phyloP scores from a whole-genome alignment of 2,797 vertebrate species.

The Sebastes hubbsi region DNA sequence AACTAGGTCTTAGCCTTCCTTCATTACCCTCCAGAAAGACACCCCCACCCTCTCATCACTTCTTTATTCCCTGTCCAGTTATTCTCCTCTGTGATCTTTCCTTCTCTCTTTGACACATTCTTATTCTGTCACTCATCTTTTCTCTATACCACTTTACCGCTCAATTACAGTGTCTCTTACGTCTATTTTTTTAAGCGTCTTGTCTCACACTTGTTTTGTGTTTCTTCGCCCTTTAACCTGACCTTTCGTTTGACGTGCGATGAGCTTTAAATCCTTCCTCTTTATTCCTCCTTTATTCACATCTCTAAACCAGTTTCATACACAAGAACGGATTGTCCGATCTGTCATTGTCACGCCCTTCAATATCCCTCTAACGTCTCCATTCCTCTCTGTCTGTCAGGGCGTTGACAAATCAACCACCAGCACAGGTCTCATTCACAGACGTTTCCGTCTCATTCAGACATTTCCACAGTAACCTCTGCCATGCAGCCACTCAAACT shows the following conservation, averaged over 20 bases:
- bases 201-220: background rate
- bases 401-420: conserved; percentile 52
- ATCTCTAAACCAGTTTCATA: conserved; percentile 22
- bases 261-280: conserved; percentile 6
- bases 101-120: conserved; percentile 42
- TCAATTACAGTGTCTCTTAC: conserved; percentile 29
- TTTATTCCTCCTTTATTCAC: conserved; percentile 23
- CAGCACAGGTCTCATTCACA: conserved; percentile 32
- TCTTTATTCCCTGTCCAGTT: conserved; percentile 30
- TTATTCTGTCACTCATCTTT: conserved; percentile 43
- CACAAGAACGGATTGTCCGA: conserved; percentile 19
- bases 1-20: conserved; percentile 62
- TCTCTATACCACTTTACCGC: conserved; percentile 22
- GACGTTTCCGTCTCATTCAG: conserved; percentile 35
- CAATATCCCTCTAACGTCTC: conserved; percentile 36
- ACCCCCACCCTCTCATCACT: conserved; percentile 38
- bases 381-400: conserved; percentile 48
- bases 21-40: conserved; percentile 61
- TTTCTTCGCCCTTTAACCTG: background rate
- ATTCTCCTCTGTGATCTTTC: conserved; percentile 49
- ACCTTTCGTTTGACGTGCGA: conserved; percentile 25
- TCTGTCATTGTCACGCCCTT: conserved; percentile 46
- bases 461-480: conserved; percentile 68
- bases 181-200: conserved; percentile 2
- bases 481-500: conserved; percentile 51